Evolutionary conservation across 2,797 vertebrate genomes (phyloP).

Genomic region (Aselliscus stoliczkanus): DNA sequence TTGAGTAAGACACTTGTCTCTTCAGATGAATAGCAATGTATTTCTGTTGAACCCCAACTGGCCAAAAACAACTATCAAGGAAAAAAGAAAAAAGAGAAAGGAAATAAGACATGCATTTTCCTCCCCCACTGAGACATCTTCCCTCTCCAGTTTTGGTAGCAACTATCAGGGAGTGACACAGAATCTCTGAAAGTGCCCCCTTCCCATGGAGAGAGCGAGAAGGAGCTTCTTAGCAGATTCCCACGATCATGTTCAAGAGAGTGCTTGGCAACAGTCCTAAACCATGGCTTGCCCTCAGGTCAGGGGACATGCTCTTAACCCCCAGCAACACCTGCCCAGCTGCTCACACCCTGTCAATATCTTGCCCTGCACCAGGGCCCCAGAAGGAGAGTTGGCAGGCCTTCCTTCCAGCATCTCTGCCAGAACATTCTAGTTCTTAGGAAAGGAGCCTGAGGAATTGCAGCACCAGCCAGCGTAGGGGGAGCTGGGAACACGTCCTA

Average conservation of each 20-base stretch:
- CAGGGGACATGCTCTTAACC: not conserved
- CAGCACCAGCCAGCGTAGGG: fast-evolving
- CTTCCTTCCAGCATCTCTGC: no score
- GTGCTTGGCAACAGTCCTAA: no score
- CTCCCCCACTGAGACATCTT: not conserved
- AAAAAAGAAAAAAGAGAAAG: not conserved
- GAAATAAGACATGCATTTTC: not conserved
- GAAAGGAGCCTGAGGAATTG: not conserved
- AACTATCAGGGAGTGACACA: not conserved
- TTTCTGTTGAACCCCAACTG: not conserved
- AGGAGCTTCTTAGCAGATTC: not conserved
- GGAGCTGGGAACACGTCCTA: not conserved
- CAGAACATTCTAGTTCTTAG: not conserved
- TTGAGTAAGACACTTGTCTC: not conserved
- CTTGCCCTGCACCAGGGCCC: not conserved
- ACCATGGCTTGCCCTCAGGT: fast-evolving
- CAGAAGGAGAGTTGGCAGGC: no score
- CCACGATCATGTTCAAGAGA: fast-evolving
- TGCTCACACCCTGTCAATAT: not conserved
- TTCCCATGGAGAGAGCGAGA: fast-evolving
- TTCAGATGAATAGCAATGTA: not conserved
- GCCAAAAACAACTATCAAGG: not conserved
- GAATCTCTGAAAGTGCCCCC: not conserved
- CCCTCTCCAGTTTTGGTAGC: not conserved
- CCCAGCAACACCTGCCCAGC: not conserved